Conservation (phyloP, 2,113 vertebrate genomes). For the Pteropus alecto region DNA sequence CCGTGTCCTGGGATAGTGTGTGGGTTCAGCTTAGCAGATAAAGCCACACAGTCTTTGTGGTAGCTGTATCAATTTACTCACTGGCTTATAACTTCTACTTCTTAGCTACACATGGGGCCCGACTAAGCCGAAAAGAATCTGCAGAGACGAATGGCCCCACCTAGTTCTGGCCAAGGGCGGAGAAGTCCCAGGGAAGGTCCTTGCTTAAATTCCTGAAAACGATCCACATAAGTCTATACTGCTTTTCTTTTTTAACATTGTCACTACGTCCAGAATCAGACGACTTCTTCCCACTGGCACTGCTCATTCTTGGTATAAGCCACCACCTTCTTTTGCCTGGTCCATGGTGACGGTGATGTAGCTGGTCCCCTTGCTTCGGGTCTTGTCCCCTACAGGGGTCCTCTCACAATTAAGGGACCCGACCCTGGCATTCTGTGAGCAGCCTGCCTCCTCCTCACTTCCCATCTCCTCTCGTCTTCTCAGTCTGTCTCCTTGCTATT, state of each 20-base stretch:
- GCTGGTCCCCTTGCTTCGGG: not conserved
- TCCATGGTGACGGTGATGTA: not conserved
- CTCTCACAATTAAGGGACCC: not conserved
- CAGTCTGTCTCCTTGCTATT: not conserved
- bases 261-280: not conserved
- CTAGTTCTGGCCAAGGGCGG: not conserved
- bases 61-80: not conserved
- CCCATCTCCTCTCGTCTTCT: not conserved
- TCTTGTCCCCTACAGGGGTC: not conserved
- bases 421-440: not conserved
- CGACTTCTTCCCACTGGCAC: not conserved
- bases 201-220: not conserved
- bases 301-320: not conserved
- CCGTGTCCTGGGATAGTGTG: not conserved
- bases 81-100: not conserved
- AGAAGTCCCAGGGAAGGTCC: not conserved
- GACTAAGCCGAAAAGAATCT: not conserved
- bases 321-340: not conserved
- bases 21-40: not conserved
- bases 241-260: not conserved
- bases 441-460: accelerated
- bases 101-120: not conserved
- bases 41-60: not conserved
- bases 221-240: accelerated
- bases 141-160: not conserved